phyloP scores from a whole-genome alignment of 2,113 vertebrate species.

The Odocoileus virginianus region DNA sequence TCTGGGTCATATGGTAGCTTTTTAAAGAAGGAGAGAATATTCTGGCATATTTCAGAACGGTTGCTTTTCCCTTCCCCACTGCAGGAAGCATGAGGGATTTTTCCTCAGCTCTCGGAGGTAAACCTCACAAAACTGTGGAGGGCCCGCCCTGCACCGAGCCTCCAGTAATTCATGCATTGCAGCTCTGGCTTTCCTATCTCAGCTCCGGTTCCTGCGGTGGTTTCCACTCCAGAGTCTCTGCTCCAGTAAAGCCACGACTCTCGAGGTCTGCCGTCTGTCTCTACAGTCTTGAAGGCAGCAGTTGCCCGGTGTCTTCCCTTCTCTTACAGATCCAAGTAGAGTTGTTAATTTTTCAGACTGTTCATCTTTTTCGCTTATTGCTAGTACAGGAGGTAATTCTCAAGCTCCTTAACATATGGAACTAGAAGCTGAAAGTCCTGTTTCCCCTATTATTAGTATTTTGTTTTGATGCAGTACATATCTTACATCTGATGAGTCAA shows the following conservation, averaged over 20 bases:
- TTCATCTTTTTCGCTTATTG: not conserved
- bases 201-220: not conserved
- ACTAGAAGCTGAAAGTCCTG: not conserved
- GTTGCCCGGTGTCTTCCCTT: fast-evolving
- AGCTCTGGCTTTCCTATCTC: not conserved
- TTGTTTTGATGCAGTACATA: not conserved
- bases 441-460: not conserved
- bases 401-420: not conserved
- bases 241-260: not conserved
- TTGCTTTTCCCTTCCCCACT: not conserved
- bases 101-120: not conserved
- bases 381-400: not conserved
- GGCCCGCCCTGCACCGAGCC: not conserved
- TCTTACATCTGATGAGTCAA: not conserved
- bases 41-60: not conserved
- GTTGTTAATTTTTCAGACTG: not conserved
- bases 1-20: not conserved
- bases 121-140: not conserved
- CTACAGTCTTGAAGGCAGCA: not conserved
- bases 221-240: not conserved
- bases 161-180: not conserved
- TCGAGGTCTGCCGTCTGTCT: not conserved
- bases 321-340: not conserved
- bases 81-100: not conserved
- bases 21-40: not conserved